Conservation (phyloP, 2,113 vertebrate genomes). For the Corythaixoides concolor region DNA sequence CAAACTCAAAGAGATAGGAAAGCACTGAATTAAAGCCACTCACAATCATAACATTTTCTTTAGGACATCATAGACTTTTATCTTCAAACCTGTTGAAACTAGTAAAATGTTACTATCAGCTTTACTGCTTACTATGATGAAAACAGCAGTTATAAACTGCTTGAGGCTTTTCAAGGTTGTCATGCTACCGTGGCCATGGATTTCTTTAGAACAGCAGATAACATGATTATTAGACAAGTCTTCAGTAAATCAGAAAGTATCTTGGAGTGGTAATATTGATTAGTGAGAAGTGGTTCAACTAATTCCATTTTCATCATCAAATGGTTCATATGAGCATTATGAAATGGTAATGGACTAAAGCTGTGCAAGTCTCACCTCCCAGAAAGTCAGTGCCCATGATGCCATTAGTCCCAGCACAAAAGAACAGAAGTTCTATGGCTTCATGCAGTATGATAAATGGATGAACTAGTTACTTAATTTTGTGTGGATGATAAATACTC, state of each 20-base stretch:
- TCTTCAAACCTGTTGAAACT: background rate
- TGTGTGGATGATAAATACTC: background rate
- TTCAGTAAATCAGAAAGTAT: background rate
- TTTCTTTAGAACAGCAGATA: background rate
- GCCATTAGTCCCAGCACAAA: background rate
- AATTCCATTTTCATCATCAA: background rate
- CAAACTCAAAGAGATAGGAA: background rate
- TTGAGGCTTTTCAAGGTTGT: background rate
- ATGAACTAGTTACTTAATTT: background rate
- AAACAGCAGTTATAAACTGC: background rate
- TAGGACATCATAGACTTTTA: background rate
- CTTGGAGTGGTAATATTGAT: background rate
- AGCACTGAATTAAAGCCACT: background rate
- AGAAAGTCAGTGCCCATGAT: background rate
- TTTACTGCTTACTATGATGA: background rate
- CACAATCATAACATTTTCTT: background rate
- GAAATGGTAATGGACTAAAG: background rate
- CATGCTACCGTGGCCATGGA: background rate
- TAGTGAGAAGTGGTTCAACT: background rate
- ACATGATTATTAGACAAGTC: background rate
- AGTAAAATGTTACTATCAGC: background rate
- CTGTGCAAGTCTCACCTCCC: background rate
- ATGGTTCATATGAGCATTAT: background rate
- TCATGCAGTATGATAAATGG: background rate
- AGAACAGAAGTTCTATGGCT: background rate